Evolutionary conservation across 2,113 vertebrate genomes (phyloP).

Genomic region (Sturnira hondurensis): DNA sequence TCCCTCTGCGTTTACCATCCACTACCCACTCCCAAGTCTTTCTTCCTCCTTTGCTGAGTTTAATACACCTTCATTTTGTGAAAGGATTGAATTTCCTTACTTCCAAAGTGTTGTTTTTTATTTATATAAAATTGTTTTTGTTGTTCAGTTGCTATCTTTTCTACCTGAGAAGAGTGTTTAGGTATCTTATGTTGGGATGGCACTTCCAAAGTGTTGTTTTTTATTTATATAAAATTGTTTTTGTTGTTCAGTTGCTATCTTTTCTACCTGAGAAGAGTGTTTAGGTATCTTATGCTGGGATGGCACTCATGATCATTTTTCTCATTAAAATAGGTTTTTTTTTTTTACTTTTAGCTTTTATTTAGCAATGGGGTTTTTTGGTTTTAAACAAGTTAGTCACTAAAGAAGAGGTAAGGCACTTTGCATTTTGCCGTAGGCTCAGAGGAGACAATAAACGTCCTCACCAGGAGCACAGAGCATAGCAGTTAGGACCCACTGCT

Average conservation of each 20-base stretch:
- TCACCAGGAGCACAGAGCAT: background rate
- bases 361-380: background rate
- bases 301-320: background rate
- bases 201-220: background rate
- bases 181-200: background rate
- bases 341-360: background rate
- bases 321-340: background rate
- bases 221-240: background rate
- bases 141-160: conserved; percentile 15
- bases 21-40: background rate
- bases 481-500: background rate
- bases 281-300: background rate
- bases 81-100: background rate
- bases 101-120: background rate
- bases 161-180: background rate
- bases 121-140: background rate
- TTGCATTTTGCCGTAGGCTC: background rate
- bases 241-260: conserved; percentile 5
- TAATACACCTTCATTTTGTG: background rate
- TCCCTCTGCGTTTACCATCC: no score
- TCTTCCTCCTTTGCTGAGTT: background rate
- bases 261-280: conserved; percentile 2
- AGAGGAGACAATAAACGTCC: background rate
- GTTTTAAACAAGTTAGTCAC: background rate
- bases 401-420: background rate